Conservation (phyloP, 2,113 vertebrate species). For the Platichthys flesus region DNA sequence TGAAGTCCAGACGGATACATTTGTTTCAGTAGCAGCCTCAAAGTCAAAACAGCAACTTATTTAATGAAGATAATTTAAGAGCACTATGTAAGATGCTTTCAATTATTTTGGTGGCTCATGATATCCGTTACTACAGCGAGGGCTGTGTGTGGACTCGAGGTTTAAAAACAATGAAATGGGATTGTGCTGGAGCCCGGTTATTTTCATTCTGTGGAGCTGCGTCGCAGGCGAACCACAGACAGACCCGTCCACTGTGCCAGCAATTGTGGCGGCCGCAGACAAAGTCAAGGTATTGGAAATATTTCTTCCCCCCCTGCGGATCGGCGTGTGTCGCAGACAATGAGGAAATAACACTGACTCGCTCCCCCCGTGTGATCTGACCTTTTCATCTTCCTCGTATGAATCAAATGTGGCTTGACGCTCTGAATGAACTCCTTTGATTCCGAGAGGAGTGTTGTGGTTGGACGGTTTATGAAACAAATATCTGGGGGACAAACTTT, state of each 20-base stretch:
- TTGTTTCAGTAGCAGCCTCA: conserved; percentile 25
- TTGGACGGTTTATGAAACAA: conserved; percentile 55
- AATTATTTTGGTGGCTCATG: conserved; percentile 29
- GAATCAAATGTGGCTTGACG: conserved; percentile 62
- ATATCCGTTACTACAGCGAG: conserved; percentile 14
- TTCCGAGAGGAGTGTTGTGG: conserved; percentile 38
- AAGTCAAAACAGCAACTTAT: conserved; percentile 40
- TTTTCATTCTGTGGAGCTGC: conserved; percentile 40
- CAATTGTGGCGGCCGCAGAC: conserved; percentile 47
- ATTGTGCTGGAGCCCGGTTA: conserved; percentile 17
- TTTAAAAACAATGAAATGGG: conserved; percentile 53
- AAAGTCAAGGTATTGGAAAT: conserved; percentile 70
- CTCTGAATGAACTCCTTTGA: conserved; percentile 51
- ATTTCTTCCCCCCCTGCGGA: conserved; percentile 50
- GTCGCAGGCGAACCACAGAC: conserved; percentile 47
- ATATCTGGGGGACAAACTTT: conserved; percentile 26
- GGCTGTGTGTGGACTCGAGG: neutral
- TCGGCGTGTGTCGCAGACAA: conserved; percentile 51
- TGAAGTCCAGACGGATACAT: conserved; percentile 6
- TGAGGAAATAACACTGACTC: conserved; percentile 42
- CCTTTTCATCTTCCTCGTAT: conserved; percentile 49
- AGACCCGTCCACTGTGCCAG: conserved; percentile 17
- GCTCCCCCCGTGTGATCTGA: conserved; percentile 44
- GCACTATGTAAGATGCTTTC: conserved; percentile 14
- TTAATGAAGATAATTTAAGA: conserved; percentile 47